Evolutionary conservation across 2,888 invertebrate species (phyloP).

Genomic region (Netelia virgata): DNA sequence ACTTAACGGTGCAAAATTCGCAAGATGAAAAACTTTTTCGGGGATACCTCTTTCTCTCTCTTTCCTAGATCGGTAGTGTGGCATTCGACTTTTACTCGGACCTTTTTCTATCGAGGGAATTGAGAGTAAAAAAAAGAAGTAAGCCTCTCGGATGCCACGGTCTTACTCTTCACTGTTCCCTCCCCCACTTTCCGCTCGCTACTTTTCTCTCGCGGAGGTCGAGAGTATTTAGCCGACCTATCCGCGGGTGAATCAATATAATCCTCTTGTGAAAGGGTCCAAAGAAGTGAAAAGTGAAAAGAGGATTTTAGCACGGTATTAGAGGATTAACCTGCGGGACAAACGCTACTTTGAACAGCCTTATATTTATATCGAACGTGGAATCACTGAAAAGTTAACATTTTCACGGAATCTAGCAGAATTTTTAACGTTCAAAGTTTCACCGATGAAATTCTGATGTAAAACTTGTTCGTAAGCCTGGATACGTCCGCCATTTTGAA

Average conservation of each 20-base stretch:
- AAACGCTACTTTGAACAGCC: background rate
- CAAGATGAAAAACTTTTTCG: conserved; percentile 58
- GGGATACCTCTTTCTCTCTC: background rate
- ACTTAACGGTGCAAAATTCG: conserved; percentile 42
- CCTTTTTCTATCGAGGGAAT: conserved; percentile 52
- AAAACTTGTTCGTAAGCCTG: too few species aligned
- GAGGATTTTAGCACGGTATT: conserved; percentile 58
- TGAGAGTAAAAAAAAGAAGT: conserved; percentile 15
- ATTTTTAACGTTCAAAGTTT: too few species aligned
- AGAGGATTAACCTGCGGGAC: conserved; percentile 52
- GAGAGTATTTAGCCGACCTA: conserved; percentile 56
- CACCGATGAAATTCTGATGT: too few species aligned
- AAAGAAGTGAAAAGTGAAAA: conserved; percentile 65
- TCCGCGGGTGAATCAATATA: conserved; percentile 53
- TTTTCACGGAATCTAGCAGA: too few species aligned
- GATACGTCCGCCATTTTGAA: too few species aligned
- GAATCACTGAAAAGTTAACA: background rate
- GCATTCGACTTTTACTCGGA: conserved; percentile 59
- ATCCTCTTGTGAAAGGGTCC: conserved; percentile 61
- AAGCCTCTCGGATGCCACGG: conserved; percentile 26
- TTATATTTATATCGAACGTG: background rate
- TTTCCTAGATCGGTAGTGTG: conserved; percentile 4
- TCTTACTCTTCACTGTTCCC: conserved; percentile 53
- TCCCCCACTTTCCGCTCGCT: background rate
- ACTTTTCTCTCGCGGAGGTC: conserved; percentile 36